Conservation (phyloP, 2,113 vertebrate genomes). For the Clarias gariepinus region DNA sequence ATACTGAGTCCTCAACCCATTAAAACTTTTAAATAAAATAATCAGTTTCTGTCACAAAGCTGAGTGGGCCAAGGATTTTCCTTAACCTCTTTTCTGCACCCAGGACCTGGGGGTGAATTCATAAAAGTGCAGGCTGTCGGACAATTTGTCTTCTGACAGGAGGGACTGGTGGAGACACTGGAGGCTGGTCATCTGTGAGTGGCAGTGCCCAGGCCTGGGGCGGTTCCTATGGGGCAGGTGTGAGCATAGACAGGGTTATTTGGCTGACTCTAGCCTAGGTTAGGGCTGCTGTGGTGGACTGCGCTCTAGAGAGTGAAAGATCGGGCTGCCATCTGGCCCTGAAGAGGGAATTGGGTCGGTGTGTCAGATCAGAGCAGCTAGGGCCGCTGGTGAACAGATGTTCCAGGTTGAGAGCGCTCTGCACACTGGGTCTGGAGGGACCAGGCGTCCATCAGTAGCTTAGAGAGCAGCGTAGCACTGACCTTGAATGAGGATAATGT, state of each 20-base stretch:
- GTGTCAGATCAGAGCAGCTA: slow-evolving; percentile 94
- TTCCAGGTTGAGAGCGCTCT: slow-evolving; percentile 91
- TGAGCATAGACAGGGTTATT: slow-evolving; percentile 54
- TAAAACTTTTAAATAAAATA: slow-evolving; percentile 37
- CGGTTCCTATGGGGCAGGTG: slow-evolving; percentile 84
- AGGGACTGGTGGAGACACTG: slow-evolving; percentile 78
- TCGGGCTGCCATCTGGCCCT: slow-evolving; percentile 90
- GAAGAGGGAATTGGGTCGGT: slow-evolving; percentile 90
- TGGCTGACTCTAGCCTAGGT: slow-evolving; percentile 8
- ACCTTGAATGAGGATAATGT: slow-evolving; percentile 75
- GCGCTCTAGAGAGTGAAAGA: slow-evolving; percentile 73
- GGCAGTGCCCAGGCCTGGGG: slow-evolving; percentile 79
- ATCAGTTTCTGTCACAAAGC: slow-evolving; percentile 66
- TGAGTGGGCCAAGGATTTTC: slow-evolving; percentile 81
- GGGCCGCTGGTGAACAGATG: slow-evolving; percentile 97
- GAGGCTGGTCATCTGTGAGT: slow-evolving; percentile 78
- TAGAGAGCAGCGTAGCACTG: slow-evolving; percentile 66
- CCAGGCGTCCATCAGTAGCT: slow-evolving; percentile 89
- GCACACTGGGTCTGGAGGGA: slow-evolving; percentile 89
- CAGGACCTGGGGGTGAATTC: slow-evolving; percentile 74
- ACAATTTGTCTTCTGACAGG: slow-evolving; percentile 94
- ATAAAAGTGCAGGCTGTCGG: slow-evolving; percentile 78
- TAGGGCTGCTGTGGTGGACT: slow-evolving; percentile 22
- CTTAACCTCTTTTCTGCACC: slow-evolving; percentile 73
- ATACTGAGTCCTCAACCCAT: neutral